Evolutionary conservation across 2,113 vertebrate genomes (phyloP), one percentile per base, ranked within the genome.

Genomic region (Muntiacus muntjak): DNA sequence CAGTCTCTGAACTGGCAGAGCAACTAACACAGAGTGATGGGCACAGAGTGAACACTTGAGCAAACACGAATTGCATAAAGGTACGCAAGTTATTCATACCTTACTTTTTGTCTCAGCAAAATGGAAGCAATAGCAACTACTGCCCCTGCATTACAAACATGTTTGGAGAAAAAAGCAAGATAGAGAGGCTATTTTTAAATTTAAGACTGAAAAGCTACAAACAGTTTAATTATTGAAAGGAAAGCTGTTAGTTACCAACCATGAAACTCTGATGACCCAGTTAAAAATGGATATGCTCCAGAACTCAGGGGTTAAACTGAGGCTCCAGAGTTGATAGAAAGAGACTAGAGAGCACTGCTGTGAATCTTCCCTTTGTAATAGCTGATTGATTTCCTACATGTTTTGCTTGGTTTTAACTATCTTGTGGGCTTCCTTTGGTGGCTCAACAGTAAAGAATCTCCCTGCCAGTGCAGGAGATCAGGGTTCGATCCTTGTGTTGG

Each of bases 131-230:
- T 7, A 33, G 50, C 85, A 91, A 89, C 28, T 23, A 76, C 5
- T 74, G 62, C 4, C 4, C n/a, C 64, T 71, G 7, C 25, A 55
- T 55, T 79, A 30, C 67, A 89, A 87, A 92, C 43, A 43, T 12
- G 55, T 78, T 86, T 78, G 85, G 17, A 64, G 7, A 19, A 45
- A 50, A 45, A 82, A 86, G 47, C 30, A 64, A 67, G n/a, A 43
- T n/a, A 94, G 15, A 89, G 62, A 83, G 23, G 57, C 87, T 50
- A 87, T 91, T 94, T 92, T 88, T 82, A 96, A 84, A 87, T 90
- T 78, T 64, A 85, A 91, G 47, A 82, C 8, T 3, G 10, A 83
- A 94, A 94, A 82, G 3, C 55, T 81, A 89, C 43, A 74, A 89
- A 79, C 28, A 47, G 78, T 79, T 91, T 89, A 85, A 94, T 79